Percentiles rank a stretch among this genome's conserved stretches.
Conservation (phyloP, 2,888 invertebrate species). For the Coecobrya sp. region DNA sequence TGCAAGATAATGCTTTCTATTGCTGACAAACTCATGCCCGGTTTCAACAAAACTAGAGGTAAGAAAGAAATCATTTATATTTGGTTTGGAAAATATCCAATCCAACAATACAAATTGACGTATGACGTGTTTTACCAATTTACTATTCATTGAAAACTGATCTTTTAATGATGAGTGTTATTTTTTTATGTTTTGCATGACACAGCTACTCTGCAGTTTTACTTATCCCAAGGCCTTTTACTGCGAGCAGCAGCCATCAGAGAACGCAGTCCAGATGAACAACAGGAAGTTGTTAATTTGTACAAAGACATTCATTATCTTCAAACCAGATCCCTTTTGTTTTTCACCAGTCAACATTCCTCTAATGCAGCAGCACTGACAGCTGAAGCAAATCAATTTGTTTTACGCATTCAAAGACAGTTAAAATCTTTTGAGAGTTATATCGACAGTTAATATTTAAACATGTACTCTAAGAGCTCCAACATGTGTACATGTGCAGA, state of each 20-base stretch:
- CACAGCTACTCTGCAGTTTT: conserved; percentile 79
- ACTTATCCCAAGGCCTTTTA: conserved; percentile 77
- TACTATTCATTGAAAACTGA: too few relatives aligned
- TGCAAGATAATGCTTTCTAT: conserved; percentile 78
- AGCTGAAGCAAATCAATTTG: conserved; percentile 45
- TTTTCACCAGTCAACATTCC: conserved; percentile 63
- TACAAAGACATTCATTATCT: conserved; percentile 72
- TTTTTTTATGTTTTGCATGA: neutral
- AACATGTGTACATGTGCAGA: neutral
- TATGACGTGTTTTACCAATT: too few relatives aligned
- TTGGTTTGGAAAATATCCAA: conserved; percentile 22
- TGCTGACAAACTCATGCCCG: conserved; percentile 81
- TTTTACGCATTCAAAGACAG: conserved; percentile 55
- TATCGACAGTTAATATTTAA: neutral
- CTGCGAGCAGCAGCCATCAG: conserved; percentile 29
- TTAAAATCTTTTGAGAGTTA: conserved; percentile 30
- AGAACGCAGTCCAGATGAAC: neutral
- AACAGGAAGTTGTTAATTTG: conserved; percentile 12
- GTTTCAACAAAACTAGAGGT: conserved; percentile 81
- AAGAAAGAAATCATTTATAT: neutral
- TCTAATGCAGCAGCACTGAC: neutral
- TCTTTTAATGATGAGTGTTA: neutral
- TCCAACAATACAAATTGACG: too few relatives aligned
- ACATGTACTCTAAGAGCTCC: neutral
- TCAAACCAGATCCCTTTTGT: conserved; percentile 75